Conservation (phyloP, 1,140 invertebrate species). For the Tribolium castaneum region DNA sequence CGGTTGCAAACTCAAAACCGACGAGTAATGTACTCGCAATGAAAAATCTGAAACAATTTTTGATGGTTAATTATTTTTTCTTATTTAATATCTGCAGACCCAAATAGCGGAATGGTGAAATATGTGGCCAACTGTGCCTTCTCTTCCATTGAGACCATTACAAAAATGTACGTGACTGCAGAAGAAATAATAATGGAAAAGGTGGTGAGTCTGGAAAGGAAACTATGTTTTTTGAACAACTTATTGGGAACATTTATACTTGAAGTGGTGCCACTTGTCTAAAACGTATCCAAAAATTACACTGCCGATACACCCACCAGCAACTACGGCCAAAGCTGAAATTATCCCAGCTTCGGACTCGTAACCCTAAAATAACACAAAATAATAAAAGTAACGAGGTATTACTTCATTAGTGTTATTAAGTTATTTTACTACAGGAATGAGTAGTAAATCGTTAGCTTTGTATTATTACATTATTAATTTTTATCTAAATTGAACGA, state of each 20-base stretch:
- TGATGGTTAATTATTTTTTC: no score
- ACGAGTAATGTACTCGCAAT: conserved; percentile 50
- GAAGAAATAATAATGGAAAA: no score
- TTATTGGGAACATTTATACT: conserved; percentile 38
- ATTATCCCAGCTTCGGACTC: conserved; percentile 53
- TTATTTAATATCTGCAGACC: no score
- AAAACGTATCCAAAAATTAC: conserved; percentile 56
- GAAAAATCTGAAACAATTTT: conserved; percentile 54
- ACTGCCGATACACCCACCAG: conserved; percentile 56
- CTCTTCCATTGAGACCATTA: no score
- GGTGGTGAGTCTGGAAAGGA: neutral
- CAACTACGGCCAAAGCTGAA: conserved; percentile 48
- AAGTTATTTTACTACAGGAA: no score
- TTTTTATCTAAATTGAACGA: no score
- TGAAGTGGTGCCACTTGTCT: conserved; percentile 57
- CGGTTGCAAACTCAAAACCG: conserved; percentile 54
- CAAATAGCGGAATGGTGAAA: no score
- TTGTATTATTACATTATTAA: no score
- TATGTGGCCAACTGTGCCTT: no score
- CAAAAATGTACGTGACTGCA: no score
- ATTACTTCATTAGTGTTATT: no score
- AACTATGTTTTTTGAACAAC: neutral
- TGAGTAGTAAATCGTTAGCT: no score
- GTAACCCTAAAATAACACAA: conserved; percentile 50
- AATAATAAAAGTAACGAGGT: neutral